phyloP scores from a whole-genome alignment of 1,140 invertebrate species.

The Phenacoccus solenopsis region DNA sequence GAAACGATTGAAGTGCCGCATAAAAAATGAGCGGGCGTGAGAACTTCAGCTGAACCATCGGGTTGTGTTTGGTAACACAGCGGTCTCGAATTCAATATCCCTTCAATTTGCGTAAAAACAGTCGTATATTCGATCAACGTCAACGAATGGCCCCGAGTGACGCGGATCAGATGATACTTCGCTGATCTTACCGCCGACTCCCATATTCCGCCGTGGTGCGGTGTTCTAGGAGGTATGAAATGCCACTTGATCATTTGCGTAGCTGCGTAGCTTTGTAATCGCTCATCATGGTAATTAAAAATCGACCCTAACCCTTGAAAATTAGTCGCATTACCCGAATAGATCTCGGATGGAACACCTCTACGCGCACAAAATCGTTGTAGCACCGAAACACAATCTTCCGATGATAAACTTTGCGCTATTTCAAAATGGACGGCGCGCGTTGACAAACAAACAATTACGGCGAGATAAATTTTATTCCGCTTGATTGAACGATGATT shows the following conservation, averaged over 20 bases:
- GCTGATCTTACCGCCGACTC: background rate
- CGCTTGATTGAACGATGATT: constrained; percentile 20
- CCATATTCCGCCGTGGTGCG: background rate
- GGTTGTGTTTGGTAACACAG: constrained; percentile 29
- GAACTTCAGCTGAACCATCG: constrained; percentile 26
- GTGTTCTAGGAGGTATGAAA: constrained; percentile 6
- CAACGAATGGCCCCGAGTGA: constrained; percentile 18
- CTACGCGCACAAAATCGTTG: constrained; percentile 30
- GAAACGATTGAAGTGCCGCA: constrained; percentile 22
- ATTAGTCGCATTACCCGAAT: constrained; percentile 31
- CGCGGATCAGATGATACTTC: background rate
- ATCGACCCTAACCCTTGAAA: constrained; percentile 28
- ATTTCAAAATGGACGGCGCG: constrained; percentile 30
- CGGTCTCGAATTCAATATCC: constrained; percentile 33
- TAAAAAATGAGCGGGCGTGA: constrained; percentile 31
- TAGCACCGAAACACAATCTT: constrained; percentile 27
- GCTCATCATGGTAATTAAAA: background rate
- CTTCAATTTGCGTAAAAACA: constrained; percentile 29
- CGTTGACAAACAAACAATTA: constrained; percentile 24
- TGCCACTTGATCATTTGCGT: background rate
- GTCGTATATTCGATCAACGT: constrained; percentile 30
- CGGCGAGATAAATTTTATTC: constrained; percentile 28
- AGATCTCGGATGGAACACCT: constrained; percentile 27
- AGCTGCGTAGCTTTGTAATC: background rate
- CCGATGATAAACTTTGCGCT: constrained; percentile 23